These are phyloP conservation scores for Haliclona indistincta DNA, from an alignment of 37 sponge, comb jelly and placozoan species.

Conservation along the genomic window DNA sequence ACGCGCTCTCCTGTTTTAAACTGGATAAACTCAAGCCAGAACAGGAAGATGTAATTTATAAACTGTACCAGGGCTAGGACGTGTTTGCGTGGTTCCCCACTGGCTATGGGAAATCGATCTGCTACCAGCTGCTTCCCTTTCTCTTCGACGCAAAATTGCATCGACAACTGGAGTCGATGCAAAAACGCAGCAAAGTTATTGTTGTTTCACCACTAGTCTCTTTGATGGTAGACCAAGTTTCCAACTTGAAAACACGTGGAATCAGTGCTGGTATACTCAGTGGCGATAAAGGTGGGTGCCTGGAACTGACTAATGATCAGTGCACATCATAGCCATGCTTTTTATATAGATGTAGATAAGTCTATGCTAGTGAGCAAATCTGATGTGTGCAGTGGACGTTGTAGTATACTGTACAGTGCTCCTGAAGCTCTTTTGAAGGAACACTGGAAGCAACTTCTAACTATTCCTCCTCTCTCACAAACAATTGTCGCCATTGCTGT, in stretches of 20 bases:
- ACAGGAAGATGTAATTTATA: constrained; percentile 2
- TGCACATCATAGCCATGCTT: background rate
- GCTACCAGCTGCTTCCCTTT: constrained; percentile 15
- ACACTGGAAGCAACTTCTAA: constrained; percentile 12
- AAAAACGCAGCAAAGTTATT: constrained; percentile 4
- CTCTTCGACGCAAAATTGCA: constrained; percentile 14
- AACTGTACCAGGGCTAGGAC: constrained; percentile 27
- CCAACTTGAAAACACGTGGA: background rate
- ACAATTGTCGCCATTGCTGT: constrained; percentile 14
- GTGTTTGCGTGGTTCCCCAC: constrained; percentile 36
- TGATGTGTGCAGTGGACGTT: background rate
- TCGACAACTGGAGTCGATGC: background rate
- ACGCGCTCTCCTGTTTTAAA: too few species aligned
- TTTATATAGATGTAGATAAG: constrained; percentile 10
- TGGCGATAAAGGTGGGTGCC: background rate
- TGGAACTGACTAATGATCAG: background rate
- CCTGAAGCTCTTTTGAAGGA: constrained; percentile 15
- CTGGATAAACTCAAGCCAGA: constrained; percentile 15
- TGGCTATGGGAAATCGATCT: constrained; percentile 39
- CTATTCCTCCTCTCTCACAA: background rate
- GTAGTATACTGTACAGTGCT: constrained; percentile 20
- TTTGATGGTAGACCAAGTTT: constrained; percentile 27
- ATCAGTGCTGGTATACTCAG: constrained; percentile 16
- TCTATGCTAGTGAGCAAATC: background rate
- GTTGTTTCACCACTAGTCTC: constrained; percentile 21